Percentiles rank a stretch among this genome's conserved stretches.
These are phyloP conservation scores for Ptychoptera albimana DNA, from an alignment of 2,888 invertebrate genomes.

Conservation along the genomic window DNA sequence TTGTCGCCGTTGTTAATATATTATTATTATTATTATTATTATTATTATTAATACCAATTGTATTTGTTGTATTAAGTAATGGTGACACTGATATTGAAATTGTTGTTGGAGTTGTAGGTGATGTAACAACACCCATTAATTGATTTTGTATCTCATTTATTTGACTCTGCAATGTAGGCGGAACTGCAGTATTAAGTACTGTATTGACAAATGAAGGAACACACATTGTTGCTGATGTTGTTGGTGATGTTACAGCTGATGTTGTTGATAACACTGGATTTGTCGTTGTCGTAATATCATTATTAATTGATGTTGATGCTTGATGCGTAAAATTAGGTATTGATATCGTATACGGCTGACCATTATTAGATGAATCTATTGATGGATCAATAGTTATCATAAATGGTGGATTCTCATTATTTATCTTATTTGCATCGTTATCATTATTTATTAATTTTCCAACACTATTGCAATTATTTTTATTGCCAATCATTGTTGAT, in stretches of 20 bases:
- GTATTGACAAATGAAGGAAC: constrained; percentile 12
- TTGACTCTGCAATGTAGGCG: constrained; percentile 14
- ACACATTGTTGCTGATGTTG: constrained; percentile 5
- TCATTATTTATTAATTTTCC: too few relatives aligned
- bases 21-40: too few relatives aligned
- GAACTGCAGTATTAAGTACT: constrained; percentile 9
- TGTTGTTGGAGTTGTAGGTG: constrained; percentile 6
- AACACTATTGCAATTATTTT: background rate
- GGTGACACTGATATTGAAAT: constrained; percentile 3
- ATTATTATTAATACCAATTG: too few relatives aligned
- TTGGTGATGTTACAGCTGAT: background rate
- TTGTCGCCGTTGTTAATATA: background rate
- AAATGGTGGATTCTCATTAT: constrained; percentile 17
- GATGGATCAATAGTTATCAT: constrained; percentile 27
- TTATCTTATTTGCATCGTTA: background rate
- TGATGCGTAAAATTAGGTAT: constrained; percentile 17
- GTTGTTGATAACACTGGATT: background rate
- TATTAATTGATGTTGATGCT: background rate
- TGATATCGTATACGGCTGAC: constrained; percentile 29
- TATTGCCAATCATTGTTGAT: background rate
- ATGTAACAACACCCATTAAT: constrained; percentile 11
- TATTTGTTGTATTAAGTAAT: too few relatives aligned
- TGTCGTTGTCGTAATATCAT: background rate
- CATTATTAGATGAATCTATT: constrained; percentile 17
- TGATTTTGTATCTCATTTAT: constrained; percentile 16